Evolutionary conservation across 2,797 vertebrate genomes (phyloP), one percentile per base, ranked within the genome.

Genomic region (Anas capensis): DNA sequence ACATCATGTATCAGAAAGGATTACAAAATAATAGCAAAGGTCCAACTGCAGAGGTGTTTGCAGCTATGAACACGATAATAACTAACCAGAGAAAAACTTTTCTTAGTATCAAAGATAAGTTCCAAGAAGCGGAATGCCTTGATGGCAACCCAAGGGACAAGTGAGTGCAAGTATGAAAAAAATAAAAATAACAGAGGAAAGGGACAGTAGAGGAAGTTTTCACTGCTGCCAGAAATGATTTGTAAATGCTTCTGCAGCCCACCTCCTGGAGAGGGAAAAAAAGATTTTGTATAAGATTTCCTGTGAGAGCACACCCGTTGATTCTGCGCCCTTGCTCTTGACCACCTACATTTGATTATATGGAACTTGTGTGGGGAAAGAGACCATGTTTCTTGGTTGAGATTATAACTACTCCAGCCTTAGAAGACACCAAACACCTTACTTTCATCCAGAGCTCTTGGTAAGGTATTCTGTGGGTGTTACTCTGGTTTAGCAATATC

Each of bases 121-220:
- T 82, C 73, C 46, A 75, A 91, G 84, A 86, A 89, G 76, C 60
- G 56, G 89, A 86, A 93, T 69, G 81, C 56, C 69, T 95, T 96
- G 78, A 94, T 95, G 71, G 86, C 58, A 87, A 54, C 79, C 77
- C 68, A 65, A 84, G 93, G 79, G 92, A 93, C 34, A 38, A 77
- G 36, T 31, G 70, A 93, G 34, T 77, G 6, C 27, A 82, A 88
- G 33, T 49, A 68, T 79, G 68, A 96, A 73, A 92, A 95, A 95
- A 92, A 90, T 83, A 86, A 84, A 80, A 88, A 85, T 34, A 92
- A 84, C 44, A 85, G 57, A 87, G 54, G 53, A 38, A 78, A 72
- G 78, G 75, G 15, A 20, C 7, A 31, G 34, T 54, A 19, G 13
- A 69, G n/a, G 17, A 13, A 36, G 42, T 36, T 86, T 84, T 94